Evolutionary conservation across 2,888 invertebrate species (phyloP).

Genomic region (Carterocephalus palaemon): DNA sequence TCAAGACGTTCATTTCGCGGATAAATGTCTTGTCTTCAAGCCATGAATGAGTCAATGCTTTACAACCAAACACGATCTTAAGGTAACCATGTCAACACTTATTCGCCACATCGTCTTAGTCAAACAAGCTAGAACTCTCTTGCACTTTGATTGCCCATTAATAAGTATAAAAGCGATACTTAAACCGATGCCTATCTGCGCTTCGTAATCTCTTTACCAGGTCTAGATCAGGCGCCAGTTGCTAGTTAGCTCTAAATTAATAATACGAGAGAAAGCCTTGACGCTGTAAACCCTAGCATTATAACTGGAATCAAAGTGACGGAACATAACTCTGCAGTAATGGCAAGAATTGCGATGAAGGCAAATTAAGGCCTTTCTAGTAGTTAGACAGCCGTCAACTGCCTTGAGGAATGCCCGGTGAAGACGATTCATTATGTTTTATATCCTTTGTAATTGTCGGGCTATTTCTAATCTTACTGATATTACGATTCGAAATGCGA

Average conservation of each 20-base stretch:
- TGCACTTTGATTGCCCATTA: slow-evolving; percentile 16
- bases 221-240: slow-evolving; percentile 23
- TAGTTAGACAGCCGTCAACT: slow-evolving; percentile 14
- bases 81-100: too few relatives aligned
- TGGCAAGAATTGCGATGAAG: slow-evolving; percentile 21
- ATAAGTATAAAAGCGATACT: slow-evolving; percentile 23
- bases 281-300: slow-evolving; percentile 20
- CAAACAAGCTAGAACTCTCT: slow-evolving; percentile 8
- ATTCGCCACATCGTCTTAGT: neutral
- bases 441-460: slow-evolving; percentile 9
- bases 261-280: slow-evolving; percentile 22
- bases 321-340: slow-evolving; percentile 20
- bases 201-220: slow-evolving; percentile 21
- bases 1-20: neutral
- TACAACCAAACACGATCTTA: too few relatives aligned
- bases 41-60: too few relatives aligned
- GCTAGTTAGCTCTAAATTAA: slow-evolving; percentile 22
- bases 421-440: slow-evolving; percentile 5
- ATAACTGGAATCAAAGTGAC: slow-evolving; percentile 21
- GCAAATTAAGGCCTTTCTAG: slow-evolving; percentile 23
- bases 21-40: too few relatives aligned
- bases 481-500: too few relatives aligned
- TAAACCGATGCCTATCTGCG: slow-evolving; percentile 21
- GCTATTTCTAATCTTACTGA: slow-evolving; percentile 6
- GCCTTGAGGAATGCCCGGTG: slow-evolving; percentile 15